Evolutionary conservation across 2,797 vertebrate genomes (phyloP).

Genomic region (Parauchenoglanis punctatus): DNA sequence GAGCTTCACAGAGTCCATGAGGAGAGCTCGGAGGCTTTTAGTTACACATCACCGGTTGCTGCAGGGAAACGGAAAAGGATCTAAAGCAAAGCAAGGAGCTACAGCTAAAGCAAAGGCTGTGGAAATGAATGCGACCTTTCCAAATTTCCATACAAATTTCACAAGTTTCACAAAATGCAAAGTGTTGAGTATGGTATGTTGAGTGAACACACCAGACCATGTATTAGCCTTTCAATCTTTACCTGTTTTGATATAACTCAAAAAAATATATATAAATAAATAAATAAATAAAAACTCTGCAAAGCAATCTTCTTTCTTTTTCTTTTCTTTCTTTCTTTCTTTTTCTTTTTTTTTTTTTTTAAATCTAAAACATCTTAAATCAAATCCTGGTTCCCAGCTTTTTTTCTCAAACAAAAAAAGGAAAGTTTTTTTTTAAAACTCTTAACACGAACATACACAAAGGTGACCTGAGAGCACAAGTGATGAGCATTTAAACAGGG

Average conservation of each 20-base stretch:
- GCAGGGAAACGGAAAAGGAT: conserved; percentile 29
- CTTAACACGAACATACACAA: too few relatives aligned
- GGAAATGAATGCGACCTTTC: neutral
- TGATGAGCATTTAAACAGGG: too few relatives aligned
- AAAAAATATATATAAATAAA: too few relatives aligned
- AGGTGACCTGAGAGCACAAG: too few relatives aligned
- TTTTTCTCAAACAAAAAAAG: too few relatives aligned
- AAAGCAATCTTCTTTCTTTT: too few relatives aligned
- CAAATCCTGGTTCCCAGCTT: neutral
- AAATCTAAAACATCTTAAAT: neutral
- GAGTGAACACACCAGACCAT: neutral
- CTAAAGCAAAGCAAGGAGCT: too few relatives aligned
- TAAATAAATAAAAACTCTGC: too few relatives aligned
- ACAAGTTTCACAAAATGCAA: neutral
- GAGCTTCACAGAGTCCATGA: conserved; percentile 69
- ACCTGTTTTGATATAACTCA: neutral
- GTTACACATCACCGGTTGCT: conserved; percentile 84
- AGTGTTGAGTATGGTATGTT: neutral
- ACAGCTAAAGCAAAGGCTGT: conserved; percentile 73
- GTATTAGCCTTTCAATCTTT: neutral
- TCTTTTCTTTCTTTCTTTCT: too few relatives aligned
- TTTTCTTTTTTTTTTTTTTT: too few relatives aligned
- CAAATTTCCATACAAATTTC: neutral
- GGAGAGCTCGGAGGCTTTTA: conserved; percentile 82
- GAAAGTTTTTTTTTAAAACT: neutral